These are phyloP conservation scores for Rhogogaster chlorosoma DNA, from an alignment of 2,888 invertebrate species.

Conservation along the genomic window DNA sequence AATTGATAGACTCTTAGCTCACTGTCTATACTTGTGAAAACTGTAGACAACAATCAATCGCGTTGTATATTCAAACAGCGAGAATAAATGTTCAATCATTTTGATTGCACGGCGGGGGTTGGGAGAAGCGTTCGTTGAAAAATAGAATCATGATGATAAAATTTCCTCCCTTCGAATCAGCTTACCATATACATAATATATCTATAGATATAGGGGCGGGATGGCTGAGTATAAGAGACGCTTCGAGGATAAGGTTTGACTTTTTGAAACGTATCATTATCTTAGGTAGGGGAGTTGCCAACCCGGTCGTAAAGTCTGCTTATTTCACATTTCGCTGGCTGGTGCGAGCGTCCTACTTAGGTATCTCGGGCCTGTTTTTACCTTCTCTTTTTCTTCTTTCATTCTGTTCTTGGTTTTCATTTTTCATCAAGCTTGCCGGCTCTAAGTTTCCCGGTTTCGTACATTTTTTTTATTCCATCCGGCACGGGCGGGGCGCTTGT, in stretches of 20 bases:
- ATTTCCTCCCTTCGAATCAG: neutral
- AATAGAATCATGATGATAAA: neutral
- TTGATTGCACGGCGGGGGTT: neutral
- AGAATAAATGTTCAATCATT: neutral
- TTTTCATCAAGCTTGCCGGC: slow-evolving; percentile 44
- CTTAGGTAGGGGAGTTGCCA: slow-evolving; percentile 37
- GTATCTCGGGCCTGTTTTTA: neutral
- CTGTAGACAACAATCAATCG: neutral
- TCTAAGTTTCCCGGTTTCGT: slow-evolving; percentile 38
- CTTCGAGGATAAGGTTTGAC: slow-evolving; percentile 25
- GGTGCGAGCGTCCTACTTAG: slow-evolving; percentile 46
- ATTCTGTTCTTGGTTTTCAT: slow-evolving; percentile 24
- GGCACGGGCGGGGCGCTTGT: neutral
- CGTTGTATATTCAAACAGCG: neutral
- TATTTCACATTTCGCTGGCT: slow-evolving; percentile 42
- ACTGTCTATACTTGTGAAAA: neutral
- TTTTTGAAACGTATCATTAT: slow-evolving; percentile 40
- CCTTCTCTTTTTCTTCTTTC: neutral
- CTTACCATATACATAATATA: neutral
- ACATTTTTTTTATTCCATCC: slow-evolving; percentile 37
- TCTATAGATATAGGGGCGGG: neutral
- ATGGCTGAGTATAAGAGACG: neutral
- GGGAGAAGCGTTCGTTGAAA: neutral
- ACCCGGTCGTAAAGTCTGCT: slow-evolving; percentile 38
- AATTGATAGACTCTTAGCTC: neutral